Evolutionary conservation across 1,140 invertebrate genomes (phyloP).

Genomic region (Idris sp.): DNA sequence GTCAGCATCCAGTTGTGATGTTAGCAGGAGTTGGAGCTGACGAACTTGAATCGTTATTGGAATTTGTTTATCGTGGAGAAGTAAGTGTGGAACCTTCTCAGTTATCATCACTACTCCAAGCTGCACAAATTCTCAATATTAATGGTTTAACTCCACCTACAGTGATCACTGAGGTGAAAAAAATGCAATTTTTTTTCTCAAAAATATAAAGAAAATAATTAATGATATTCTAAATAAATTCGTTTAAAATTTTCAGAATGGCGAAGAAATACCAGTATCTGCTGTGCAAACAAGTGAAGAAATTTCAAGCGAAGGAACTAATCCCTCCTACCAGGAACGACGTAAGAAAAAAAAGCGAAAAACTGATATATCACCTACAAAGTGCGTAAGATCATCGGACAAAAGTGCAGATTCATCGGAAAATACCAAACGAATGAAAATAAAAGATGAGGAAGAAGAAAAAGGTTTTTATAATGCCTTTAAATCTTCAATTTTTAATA

Average conservation of each 20-base stretch:
- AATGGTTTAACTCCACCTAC: slow-evolving; percentile 80
- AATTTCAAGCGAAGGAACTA: slow-evolving; percentile 65
- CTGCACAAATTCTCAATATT: slow-evolving; percentile 82
- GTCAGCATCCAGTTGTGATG: slow-evolving; percentile 83
- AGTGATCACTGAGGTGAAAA: slow-evolving; percentile 75
- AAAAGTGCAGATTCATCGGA: slow-evolving; percentile 64
- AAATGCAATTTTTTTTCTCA: not conserved
- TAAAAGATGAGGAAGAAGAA: slow-evolving; percentile 71
- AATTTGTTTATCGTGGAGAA: slow-evolving; percentile 83
- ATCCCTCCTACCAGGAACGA: slow-evolving; percentile 67
- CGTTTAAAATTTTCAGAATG: slow-evolving; percentile 65
- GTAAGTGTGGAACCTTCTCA: slow-evolving; percentile 82
- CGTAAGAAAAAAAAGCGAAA: slow-evolving; percentile 74
- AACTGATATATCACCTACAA: slow-evolving; percentile 71
- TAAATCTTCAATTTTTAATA: too few relatives aligned
- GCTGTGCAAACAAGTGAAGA: slow-evolving; percentile 69
- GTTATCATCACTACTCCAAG: slow-evolving; percentile 81
- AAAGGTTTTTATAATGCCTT: slow-evolving; percentile 61
- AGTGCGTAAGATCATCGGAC: slow-evolving; percentile 66
- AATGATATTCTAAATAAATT: slow-evolving; percentile 11
- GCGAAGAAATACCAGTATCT: slow-evolving; percentile 72
- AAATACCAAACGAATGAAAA: slow-evolving; percentile 67
- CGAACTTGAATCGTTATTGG: slow-evolving; percentile 81
- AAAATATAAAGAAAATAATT: slow-evolving; percentile 9
- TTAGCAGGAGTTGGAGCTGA: slow-evolving; percentile 81